Conservation (phyloP, 2,113 vertebrate species). For the Picathartes gymnocephalus region DNA sequence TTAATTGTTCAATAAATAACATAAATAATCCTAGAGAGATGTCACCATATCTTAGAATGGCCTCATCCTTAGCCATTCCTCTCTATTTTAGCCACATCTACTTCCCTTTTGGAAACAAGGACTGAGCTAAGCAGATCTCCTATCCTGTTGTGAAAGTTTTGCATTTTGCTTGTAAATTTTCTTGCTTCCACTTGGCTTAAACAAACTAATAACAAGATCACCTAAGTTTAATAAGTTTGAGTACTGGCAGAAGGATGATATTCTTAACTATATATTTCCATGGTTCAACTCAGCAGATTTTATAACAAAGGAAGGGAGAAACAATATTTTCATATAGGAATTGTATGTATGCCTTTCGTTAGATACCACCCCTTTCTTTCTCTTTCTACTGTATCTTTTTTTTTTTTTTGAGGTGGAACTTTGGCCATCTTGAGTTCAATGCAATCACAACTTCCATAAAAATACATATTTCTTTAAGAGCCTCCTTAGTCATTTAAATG, state of each 20-base stretch:
- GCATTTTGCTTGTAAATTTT: background rate
- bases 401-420: rapidly evolving
- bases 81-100: background rate
- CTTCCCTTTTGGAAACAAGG: background rate
- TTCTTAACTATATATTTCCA: background rate
- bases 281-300: background rate
- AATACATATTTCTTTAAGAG: background rate
- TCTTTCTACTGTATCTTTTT: background rate
- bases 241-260: background rate
- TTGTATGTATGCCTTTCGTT: rapidly evolving
- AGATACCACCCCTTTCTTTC: rapidly evolving
- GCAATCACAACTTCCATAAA: background rate
- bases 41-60: background rate
- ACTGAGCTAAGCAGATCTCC: background rate
- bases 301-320: background rate
- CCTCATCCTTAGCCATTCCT: background rate
- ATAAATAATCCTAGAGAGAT: background rate
- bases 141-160: background rate
- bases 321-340: background rate
- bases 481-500: background rate
- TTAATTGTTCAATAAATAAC: background rate
- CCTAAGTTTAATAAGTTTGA: background rate
- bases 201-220: background rate
- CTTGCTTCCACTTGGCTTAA: background rate
- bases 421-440: background rate